A percentile compares a stretch with the other conserved stretches of the same genome.
Conservation (phyloP, 2,113 vertebrate genomes). For the Heterotilapia buettikoferi region DNA sequence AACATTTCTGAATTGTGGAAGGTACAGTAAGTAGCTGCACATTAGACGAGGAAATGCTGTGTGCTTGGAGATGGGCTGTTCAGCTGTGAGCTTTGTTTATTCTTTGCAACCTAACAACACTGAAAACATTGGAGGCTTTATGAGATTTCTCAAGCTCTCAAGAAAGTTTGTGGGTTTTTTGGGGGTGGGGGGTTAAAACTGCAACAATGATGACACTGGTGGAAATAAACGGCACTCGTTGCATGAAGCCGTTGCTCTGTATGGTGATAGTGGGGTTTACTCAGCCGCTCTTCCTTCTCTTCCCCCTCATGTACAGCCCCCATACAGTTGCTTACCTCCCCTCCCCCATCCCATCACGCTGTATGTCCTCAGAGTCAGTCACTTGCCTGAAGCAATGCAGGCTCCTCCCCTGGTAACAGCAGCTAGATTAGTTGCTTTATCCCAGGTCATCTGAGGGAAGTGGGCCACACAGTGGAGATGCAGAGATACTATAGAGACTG, state of each 20-base stretch:
- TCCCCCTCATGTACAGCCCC: slow-evolving; percentile 34
- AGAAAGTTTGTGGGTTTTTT: background rate
- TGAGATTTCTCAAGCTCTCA: background rate
- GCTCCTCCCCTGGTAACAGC: slow-evolving; percentile 65
- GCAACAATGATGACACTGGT: slow-evolving; percentile 30
- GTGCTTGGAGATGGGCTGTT: background rate
- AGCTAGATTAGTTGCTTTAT: slow-evolving; percentile 66
- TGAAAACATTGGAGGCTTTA: background rate
- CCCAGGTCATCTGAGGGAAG: slow-evolving; percentile 65
- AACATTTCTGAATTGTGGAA: background rate
- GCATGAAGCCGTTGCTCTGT: background rate
- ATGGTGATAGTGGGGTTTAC: background rate
- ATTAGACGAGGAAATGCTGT: background rate
- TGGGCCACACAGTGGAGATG: slow-evolving; percentile 56
- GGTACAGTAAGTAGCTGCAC: background rate
- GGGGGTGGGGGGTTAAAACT: background rate
- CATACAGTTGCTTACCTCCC: slow-evolving; percentile 39
- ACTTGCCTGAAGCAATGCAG: slow-evolving; percentile 36
- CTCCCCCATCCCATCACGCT: slow-evolving; percentile 43
- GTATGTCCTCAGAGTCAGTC: slow-evolving; percentile 51
- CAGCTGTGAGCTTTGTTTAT: background rate
- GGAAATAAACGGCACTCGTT: background rate
- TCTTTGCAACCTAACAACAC: background rate
- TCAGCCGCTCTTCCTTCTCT: background rate
- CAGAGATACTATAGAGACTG: background rate